Conservation (phyloP, 2,113 vertebrate genomes). For the Pantherophis guttatus region DNA sequence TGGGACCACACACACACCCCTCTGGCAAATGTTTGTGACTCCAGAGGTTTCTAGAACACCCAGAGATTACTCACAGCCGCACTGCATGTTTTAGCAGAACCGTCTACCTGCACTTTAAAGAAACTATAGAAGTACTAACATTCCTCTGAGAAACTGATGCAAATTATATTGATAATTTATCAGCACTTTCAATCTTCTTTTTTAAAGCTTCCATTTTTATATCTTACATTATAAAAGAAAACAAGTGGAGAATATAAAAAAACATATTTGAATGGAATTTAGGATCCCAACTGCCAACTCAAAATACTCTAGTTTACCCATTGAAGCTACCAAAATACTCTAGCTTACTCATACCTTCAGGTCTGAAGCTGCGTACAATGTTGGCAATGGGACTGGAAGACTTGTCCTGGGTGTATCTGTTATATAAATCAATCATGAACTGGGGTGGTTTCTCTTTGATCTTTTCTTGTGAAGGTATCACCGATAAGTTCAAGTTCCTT, state of each 20-base stretch:
- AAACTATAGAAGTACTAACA: conserved; percentile 11
- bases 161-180: background rate
- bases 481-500: conserved; percentile 84
- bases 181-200: background rate
- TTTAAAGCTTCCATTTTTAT: background rate
- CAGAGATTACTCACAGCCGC: background rate
- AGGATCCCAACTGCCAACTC: background rate
- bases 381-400: conserved; percentile 85
- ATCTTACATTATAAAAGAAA: conserved; percentile 24
- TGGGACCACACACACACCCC: too few relatives aligned
- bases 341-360: conserved; percentile 80
- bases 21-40: background rate
- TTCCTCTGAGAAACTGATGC: conserved; percentile 3
- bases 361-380: conserved; percentile 90
- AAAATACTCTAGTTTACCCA: conserved; percentile 10
- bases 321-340: conserved; percentile 6
- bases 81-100: background rate
- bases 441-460: conserved; percentile 80
- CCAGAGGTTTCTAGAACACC: background rate
- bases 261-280: background rate
- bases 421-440: conserved; percentile 96
- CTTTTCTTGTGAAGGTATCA: conserved; percentile 76
- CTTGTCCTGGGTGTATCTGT: conserved; percentile 83
- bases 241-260: background rate
- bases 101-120: background rate